Evolutionary conservation across 2,113 vertebrate genomes (phyloP).

Genomic region (Scopus umbretta): DNA sequence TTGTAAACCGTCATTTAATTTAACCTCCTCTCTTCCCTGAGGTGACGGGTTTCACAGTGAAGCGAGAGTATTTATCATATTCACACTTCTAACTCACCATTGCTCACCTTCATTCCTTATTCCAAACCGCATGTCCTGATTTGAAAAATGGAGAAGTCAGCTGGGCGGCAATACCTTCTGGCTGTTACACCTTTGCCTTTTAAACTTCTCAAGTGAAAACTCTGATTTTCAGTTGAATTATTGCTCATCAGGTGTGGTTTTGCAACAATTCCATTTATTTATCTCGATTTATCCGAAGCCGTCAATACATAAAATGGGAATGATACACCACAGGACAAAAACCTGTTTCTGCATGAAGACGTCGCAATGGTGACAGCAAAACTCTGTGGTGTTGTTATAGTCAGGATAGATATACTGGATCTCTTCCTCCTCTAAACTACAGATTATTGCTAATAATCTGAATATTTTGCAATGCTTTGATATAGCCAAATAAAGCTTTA

Average conservation of each 20-base stretch:
- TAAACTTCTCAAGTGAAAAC: background rate
- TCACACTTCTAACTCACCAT: background rate
- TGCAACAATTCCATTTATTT: background rate
- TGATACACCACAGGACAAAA: background rate
- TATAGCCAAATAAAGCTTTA: background rate
- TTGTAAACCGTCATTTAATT: background rate
- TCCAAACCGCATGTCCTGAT: background rate
- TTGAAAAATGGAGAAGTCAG: background rate
- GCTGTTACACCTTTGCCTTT: background rate
- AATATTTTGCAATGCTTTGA: background rate
- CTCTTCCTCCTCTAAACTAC: background rate
- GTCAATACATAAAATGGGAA: background rate
- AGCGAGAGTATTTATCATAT: background rate
- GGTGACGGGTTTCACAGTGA: background rate
- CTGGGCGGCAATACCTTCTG: background rate
- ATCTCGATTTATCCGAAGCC: background rate
- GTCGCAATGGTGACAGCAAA: background rate
- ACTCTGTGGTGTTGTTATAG: background rate
- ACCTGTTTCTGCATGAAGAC: fast-evolving
- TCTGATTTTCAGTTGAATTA: background rate
- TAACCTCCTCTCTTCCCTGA: background rate
- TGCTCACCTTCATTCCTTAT: background rate
- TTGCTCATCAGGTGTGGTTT: background rate
- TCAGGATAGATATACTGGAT: background rate
- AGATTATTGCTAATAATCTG: background rate